phyloP scores from a whole-genome alignment of 2,797 vertebrate genomes.

The Lepidocolaptes lacrymiger region DNA sequence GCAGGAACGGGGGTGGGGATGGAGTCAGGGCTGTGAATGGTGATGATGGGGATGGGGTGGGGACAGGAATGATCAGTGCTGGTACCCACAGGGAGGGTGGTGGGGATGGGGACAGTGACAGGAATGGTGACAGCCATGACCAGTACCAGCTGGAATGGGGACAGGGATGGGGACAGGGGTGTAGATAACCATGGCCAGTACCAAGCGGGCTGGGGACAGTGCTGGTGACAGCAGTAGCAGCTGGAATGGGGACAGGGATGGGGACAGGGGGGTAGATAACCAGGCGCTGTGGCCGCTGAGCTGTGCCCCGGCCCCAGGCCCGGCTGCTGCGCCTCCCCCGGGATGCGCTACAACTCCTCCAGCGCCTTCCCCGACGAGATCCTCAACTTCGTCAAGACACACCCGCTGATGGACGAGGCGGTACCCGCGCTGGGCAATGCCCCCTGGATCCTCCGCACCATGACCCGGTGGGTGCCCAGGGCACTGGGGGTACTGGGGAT shows the following conservation, averaged over 20 bases:
- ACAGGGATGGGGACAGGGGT: neutral
- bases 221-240: too few relatives aligned
- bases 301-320: conserved; percentile 75
- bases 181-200: neutral
- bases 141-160: too few relatives aligned
- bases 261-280: neutral
- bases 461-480: conserved; percentile 83
- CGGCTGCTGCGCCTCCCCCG: conserved; percentile 87
- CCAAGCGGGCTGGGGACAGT: too few relatives aligned
- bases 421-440: conserved; percentile 87
- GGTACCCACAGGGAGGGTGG: neutral
- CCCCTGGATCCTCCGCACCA: conserved; percentile 93
- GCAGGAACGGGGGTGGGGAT: too few relatives aligned
- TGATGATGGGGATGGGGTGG: neutral
- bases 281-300: neutral
- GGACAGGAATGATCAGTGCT: neutral
- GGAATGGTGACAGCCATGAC: too few relatives aligned
- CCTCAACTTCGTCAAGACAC: conserved; percentile 94
- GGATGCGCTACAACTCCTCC: conserved; percentile 90
- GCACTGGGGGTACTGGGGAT: neutral
- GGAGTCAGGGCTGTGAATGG: neutral
- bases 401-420: conserved; percentile 94
- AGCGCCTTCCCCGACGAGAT: conserved; percentile 94
- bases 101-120: neutral
- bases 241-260: neutral